Percentiles rank a stretch among this genome's conserved stretches.
phyloP scores from a whole-genome alignment of 2,888 invertebrate genomes.

The Hybos culiciformis region DNA sequence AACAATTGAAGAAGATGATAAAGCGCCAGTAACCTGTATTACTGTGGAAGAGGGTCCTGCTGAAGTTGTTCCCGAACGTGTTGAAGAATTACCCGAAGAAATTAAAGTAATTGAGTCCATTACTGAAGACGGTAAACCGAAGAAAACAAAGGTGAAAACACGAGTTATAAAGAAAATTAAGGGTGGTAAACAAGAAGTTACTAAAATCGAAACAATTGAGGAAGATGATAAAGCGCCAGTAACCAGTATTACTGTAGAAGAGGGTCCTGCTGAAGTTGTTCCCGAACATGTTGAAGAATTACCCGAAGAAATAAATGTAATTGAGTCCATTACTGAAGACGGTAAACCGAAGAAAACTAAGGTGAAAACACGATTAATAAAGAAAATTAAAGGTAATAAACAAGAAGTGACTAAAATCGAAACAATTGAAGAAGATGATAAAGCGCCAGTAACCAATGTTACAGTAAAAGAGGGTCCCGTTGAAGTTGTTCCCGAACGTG shows the following conservation, averaged over 20 bases:
- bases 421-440: conserved; percentile 22
- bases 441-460: conserved; percentile 24
- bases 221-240: conserved; percentile 29
- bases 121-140: conserved; percentile 26
- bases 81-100: conserved; percentile 18
- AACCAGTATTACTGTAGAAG: conserved; percentile 17
- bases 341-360: conserved; percentile 20
- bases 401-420: conserved; percentile 28
- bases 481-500: conserved; percentile 23
- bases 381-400: conserved; percentile 18
- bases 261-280: conserved; percentile 13
- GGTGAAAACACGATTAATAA: conserved; percentile 17
- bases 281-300: conserved; percentile 18
- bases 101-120: conserved; percentile 22
- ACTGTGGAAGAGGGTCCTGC: conserved; percentile 25
- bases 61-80: conserved; percentile 14
- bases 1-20: conserved; percentile 31
- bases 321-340: conserved; percentile 27
- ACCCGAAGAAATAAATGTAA: conserved; percentile 19
- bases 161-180: conserved; percentile 22
- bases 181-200: conserved; percentile 21
- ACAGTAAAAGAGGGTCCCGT: conserved; percentile 25
- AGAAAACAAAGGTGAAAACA: conserved; percentile 23
- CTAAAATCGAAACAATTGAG: conserved; percentile 23
- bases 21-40: conserved; percentile 28